Conservation (phyloP, 2,113 vertebrate species). For the Oncorhynchus clarkii region DNA sequence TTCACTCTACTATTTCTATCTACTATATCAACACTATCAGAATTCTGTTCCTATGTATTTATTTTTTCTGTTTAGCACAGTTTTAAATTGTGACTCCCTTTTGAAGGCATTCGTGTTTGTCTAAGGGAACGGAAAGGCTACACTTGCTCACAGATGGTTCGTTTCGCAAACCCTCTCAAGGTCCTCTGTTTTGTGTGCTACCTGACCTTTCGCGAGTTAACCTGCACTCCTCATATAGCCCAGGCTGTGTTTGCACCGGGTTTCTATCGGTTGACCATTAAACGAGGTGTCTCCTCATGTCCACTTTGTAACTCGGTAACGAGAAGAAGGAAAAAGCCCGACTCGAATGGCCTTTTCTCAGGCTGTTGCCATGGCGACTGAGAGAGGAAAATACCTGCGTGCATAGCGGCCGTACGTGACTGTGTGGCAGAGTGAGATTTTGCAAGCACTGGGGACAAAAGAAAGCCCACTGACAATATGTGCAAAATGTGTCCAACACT, state of each 20-base stretch:
- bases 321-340: background rate
- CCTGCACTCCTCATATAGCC: background rate
- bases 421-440: background rate
- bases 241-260: background rate
- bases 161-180: background rate
- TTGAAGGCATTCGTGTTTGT: background rate
- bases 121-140: background rate
- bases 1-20: too few relatives aligned
- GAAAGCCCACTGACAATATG: background rate
- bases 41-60: too few relatives aligned
- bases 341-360: background rate
- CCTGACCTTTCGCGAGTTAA: background rate
- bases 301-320: background rate
- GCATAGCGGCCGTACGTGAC: background rate
- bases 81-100: too few relatives aligned
- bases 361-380: slow-evolving; percentile 50
- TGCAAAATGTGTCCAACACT: background rate
- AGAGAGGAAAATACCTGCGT: background rate
- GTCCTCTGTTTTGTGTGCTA: background rate
- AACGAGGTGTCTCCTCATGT: background rate
- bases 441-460: background rate
- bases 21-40: too few relatives aligned
- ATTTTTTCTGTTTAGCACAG: too few relatives aligned
- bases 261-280: background rate
- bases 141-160: background rate